phyloP scores from a whole-genome alignment of 2,113 vertebrate genomes.

The Stigmatopora argus region DNA sequence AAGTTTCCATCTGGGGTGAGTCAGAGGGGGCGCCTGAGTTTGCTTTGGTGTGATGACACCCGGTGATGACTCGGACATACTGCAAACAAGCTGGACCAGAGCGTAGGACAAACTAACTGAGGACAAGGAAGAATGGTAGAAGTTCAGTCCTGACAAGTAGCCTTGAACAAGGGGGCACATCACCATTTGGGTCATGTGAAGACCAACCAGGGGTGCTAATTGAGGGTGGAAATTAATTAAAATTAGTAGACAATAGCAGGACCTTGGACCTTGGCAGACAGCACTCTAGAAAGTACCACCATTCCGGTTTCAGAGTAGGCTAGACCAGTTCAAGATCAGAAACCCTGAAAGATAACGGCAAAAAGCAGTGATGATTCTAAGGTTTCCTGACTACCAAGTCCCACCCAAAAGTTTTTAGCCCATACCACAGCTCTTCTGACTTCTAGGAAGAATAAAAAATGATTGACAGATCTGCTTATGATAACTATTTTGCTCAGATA shows the following conservation, averaged over 20 bases:
- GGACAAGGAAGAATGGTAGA: neutral
- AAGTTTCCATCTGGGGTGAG: constrained; percentile 68
- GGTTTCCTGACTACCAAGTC: neutral
- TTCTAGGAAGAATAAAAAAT: constrained; percentile 34
- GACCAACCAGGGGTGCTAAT: constrained; percentile 15
- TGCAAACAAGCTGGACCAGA: constrained; percentile 55
- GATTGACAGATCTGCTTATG: constrained; percentile 37
- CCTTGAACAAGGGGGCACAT: neutral
- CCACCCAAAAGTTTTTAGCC: constrained; percentile 32
- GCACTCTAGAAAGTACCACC: too few species aligned
- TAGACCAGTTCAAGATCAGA: neutral
- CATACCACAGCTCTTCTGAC: constrained; percentile 23
- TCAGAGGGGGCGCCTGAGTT: constrained; percentile 54
- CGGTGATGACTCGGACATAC: constrained; percentile 68
- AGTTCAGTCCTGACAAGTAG: neutral
- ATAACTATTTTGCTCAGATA: constrained; percentile 49
- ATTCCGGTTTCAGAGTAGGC: neutral
- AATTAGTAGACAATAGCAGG: too few species aligned
- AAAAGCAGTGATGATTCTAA: neutral
- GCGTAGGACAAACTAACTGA: neutral
- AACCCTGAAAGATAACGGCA: neutral
- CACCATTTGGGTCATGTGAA: neutral
- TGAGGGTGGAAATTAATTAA: too few species aligned
- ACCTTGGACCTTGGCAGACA: too few species aligned
- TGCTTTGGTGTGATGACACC: constrained; percentile 69